Conservation (phyloP, 2,888 invertebrate genomes). For the Agrotis clavis region DNA sequence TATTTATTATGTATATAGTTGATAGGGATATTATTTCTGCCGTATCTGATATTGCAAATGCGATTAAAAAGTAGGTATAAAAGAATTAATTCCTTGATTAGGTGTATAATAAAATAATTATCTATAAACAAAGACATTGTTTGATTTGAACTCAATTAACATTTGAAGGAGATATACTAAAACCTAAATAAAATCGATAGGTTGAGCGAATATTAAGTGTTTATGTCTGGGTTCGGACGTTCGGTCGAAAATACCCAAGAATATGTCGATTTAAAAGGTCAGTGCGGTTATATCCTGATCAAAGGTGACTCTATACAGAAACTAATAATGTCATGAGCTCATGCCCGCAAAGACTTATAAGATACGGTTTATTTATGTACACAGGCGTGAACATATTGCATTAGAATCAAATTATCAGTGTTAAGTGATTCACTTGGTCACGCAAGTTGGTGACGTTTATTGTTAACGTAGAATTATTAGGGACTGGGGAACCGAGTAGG, state of each 20-base stretch:
- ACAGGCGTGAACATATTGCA: not conserved
- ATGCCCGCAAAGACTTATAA: slow-evolving; percentile 5
- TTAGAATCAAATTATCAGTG: not conserved
- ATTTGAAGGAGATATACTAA: not conserved
- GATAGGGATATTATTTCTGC: slow-evolving; percentile 17
- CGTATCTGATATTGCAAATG: slow-evolving; percentile 18
- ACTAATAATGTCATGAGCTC: slow-evolving; percentile 17
- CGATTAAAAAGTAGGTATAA: slow-evolving; percentile 4
- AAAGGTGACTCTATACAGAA: slow-evolving; percentile 21
- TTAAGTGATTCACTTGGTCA: slow-evolving; percentile 7
- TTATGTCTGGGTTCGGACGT: slow-evolving; percentile 16
- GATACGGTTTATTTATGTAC: not conserved
- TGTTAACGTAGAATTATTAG: not conserved
- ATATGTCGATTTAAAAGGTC: slow-evolving; percentile 29
- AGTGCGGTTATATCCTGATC: slow-evolving; percentile 21
- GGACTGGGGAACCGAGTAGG: not conserved
- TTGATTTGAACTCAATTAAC: slow-evolving; percentile 12
- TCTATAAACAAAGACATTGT: slow-evolving; percentile 23
- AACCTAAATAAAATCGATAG: slow-evolving; percentile 3
- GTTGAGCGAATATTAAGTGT: slow-evolving; percentile 8
- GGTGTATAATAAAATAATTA: not conserved
- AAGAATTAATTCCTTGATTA: slow-evolving; percentile 14
- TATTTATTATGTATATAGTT: not conserved
- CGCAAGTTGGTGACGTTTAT: slow-evolving; percentile 14
- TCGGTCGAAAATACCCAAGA: slow-evolving; percentile 25